Conservation (phyloP, 2,888 invertebrate genomes). For the Macropis europaea region DNA sequence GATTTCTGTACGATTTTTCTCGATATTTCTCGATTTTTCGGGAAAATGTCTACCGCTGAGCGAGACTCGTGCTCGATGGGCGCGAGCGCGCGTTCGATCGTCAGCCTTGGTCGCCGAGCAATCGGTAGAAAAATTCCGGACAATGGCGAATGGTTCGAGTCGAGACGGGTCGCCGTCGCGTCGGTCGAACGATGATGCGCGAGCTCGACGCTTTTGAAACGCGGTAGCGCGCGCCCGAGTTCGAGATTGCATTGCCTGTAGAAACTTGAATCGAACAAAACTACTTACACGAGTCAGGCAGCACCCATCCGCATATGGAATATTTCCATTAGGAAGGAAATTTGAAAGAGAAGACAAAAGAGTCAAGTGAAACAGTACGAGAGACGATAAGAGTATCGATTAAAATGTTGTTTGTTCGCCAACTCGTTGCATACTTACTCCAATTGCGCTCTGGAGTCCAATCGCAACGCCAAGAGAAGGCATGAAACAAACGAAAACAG, state of each 20-base stretch:
- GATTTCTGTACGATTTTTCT: no score
- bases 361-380: constrained; percentile 49
- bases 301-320: constrained; percentile 42
- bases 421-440: constrained; percentile 76
- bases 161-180: no score
- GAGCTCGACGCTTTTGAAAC: no score
- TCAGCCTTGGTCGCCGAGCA: no score
- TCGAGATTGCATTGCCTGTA: neutral
- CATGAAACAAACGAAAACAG: constrained; percentile 81
- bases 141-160: no score
- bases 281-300: constrained; percentile 55
- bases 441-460: constrained; percentile 78
- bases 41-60: no score
- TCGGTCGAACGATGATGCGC: neutral
- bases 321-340: constrained; percentile 55
- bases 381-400: constrained; percentile 23
- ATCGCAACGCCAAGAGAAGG: constrained; percentile 70
- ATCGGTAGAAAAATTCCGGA: no score
- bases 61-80: no score
- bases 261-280: constrained; percentile 13
- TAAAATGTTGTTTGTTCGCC: constrained; percentile 23
- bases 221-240: neutral
- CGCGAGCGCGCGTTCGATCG: no score
- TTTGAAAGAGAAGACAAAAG: constrained; percentile 58
- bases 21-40: no score